These are phyloP conservation scores for Saccostrea glomerata DNA, from an alignment of 1,140 invertebrate genomes.

Conservation along the genomic window DNA sequence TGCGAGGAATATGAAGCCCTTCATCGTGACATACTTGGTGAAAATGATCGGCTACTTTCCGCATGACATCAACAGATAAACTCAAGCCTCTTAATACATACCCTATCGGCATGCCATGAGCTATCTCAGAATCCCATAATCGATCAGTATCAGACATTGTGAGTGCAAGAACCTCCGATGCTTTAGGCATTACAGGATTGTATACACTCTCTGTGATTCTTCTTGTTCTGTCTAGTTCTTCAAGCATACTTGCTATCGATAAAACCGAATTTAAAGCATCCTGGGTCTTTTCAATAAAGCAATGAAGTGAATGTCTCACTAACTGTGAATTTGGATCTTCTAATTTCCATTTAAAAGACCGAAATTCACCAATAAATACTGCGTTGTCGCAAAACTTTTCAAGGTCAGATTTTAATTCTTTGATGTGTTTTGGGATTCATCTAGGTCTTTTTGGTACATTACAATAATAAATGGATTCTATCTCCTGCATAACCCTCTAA, in stretches of 20 bases:
- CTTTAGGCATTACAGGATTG: background rate
- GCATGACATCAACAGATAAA: background rate
- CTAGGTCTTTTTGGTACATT: background rate
- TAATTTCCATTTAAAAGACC: background rate
- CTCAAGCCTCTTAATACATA: background rate
- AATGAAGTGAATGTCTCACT: background rate
- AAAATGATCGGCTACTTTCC: background rate
- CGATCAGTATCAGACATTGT: background rate
- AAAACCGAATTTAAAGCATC: background rate
- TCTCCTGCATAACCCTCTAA: background rate
- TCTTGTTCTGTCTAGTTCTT: background rate
- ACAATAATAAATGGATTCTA: background rate
- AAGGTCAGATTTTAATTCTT: background rate
- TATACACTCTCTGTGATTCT: background rate
- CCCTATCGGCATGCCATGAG: background rate
- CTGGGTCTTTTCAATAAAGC: background rate
- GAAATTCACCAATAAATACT: background rate
- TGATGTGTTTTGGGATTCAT: background rate
- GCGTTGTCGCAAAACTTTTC: background rate
- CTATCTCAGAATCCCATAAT: background rate
- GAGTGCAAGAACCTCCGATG: background rate
- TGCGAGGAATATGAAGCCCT: background rate
- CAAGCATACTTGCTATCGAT: background rate
- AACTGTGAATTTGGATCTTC: background rate
- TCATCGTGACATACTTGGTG: background rate